These are phyloP conservation scores for Acipenser ruthenus DNA, from an alignment of 2,797 vertebrate species.

Conservation along the genomic window DNA sequence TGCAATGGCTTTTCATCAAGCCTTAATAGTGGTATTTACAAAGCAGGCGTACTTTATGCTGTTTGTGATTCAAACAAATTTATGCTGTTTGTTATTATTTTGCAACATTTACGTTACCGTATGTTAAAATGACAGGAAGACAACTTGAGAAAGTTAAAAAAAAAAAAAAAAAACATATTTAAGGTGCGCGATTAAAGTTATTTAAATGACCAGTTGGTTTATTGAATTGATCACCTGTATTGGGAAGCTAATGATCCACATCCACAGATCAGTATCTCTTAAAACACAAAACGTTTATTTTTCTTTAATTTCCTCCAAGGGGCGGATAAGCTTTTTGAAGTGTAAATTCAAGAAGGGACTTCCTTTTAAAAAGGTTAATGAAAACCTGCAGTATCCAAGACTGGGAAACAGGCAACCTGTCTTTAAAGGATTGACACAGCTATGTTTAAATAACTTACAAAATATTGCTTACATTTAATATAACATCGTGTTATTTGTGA, in stretches of 20 bases:
- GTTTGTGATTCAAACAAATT: too few species aligned
- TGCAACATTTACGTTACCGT: too few species aligned
- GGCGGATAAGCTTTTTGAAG: slow-evolving; percentile 62
- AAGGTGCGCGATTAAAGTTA: not conserved
- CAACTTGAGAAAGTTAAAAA: too few species aligned
- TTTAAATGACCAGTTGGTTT: slow-evolving; percentile 30
- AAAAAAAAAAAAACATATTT: too few species aligned
- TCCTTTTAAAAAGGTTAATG: slow-evolving; percentile 45
- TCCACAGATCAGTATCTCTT: slow-evolving; percentile 51
- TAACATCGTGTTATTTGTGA: too few species aligned
- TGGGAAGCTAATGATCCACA: slow-evolving; percentile 52
- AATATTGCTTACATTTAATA: too few species aligned
- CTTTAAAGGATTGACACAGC: slow-evolving; percentile 3
- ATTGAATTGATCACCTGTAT: slow-evolving; percentile 48
- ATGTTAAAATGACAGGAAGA: too few species aligned
- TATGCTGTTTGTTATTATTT: too few species aligned
- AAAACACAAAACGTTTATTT: slow-evolving; percentile 63
- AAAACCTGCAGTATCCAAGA: slow-evolving; percentile 31
- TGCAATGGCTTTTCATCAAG: too few species aligned
- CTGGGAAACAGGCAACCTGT: slow-evolving; percentile 23
- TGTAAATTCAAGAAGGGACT: slow-evolving; percentile 58
- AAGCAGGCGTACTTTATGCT: too few species aligned
- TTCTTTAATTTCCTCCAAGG: slow-evolving; percentile 66
- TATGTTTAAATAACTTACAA: too few species aligned
- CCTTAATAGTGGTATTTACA: too few species aligned